Base-by-base conservation (phyloP, 1,140 invertebrate species). In the Procambarus virginalis region DNA sequence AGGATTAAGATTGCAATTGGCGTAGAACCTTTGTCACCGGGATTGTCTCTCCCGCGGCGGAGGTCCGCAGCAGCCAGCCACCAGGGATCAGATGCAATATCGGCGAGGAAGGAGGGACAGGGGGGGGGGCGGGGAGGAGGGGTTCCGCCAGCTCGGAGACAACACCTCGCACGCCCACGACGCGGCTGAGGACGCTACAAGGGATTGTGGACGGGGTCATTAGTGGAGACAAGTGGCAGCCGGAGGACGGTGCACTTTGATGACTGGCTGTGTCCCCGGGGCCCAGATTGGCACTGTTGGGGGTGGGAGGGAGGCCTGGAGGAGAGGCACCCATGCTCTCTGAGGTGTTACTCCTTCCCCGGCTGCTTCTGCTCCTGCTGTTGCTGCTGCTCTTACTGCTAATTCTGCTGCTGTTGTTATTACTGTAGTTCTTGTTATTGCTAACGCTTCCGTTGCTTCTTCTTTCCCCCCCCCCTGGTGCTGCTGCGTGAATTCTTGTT, bases 1-100 rank as follows among this genome's bases (percentile, higher is more conserved):
- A 2, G 83, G 83, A 84, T 84, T 84, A 84, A 55, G 83, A 75
- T 75, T 84, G 83, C 83, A 84, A 84, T 84, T 34, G 83, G 83
- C 76, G 6, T 14, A 9, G 22, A 81, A 34, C 55, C 55, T 60
- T 60, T 81, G 79, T 81, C 51, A 22, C 22, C 55, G 79, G 79
- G 79, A 55, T 81, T 81, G 79, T 81, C 55, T 81, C 49, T 60
- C n/a, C 51, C 3, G 34, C 34, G 34, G 34, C 45, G 20, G 78
- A 79, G 78, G 49, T 55, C 55, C 55, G 78, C 17, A 55, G 9
- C 49, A n/a, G 48, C 34, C 34, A 49, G 48, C n/a, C 64, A 68
- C 78, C 49, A 79, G 78, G 78, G 78, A 79, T 79, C 78, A 55
- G 49, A 3, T 55, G 78, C 55, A 79, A 79, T 79, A 79, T 79